Evolutionary conservation across 2,113 vertebrate genomes (phyloP), one percentile per base, ranked within the genome.

Genomic region (Anas platyrhynchos): DNA sequence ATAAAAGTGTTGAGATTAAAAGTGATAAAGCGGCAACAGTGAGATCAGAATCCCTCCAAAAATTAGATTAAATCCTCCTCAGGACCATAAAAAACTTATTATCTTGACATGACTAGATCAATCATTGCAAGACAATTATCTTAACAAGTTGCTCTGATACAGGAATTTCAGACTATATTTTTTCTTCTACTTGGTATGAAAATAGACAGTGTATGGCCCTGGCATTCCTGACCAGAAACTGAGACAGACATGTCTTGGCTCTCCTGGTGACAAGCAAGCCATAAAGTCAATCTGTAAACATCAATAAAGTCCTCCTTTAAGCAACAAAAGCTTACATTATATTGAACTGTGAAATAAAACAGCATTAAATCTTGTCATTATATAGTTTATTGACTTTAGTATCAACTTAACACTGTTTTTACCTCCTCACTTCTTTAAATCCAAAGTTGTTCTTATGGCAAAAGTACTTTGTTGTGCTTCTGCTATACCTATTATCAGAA

Each of bases 1-100:
- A 97, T 97, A 94, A 96, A 98, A 98, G 76, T 5, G 12, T 89
- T 76, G 86, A 97, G 96, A 98, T 97, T 98, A 97, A 97, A 98
- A 97, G 97, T 97, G 96, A 97, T 98, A 98, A 97, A 96, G 84
- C 62, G 77, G 72, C 91, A 93, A 91, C 77, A 95, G 54, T 83
- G 89, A 96, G 91, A 97, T 97, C 96, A 96, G 93, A 97, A 97
- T 96, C 91, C 93, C 84, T 96, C 71, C 27, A 89, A 95, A 97
- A 98, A 98, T 96, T 95, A 97, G 86, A 98, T 98, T 97, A 97
- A 90, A 91, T 86, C 46, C 56, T 97, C 93, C 87, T 97, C 78
- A 58, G 95, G 95, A 85, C 81, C 88, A 90, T 97, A 97, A 98
- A 98, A 98, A 96, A 41, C 76, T 52, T 97, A 97, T 98, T 98